A percentile compares a stretch with the other conserved stretches of the same genome.
phyloP scores from a whole-genome alignment of 1,140 invertebrate genomes.

The Trachymyrmex septentrionalis region DNA sequence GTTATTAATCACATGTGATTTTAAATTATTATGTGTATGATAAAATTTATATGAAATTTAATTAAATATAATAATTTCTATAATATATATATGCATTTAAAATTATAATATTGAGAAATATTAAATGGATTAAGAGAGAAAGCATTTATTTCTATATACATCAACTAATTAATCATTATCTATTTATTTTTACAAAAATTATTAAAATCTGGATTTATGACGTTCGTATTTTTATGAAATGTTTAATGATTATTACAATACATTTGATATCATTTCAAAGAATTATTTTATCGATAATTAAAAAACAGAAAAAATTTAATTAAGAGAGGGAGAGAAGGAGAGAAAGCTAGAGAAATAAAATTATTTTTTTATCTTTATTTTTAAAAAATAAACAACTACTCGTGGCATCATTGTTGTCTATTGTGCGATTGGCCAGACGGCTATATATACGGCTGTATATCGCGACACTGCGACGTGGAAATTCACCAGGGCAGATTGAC shows the following conservation, averaged over 20 bases:
- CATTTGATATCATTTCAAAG: background rate
- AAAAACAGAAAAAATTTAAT: constrained; percentile 32
- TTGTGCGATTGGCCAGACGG: constrained; percentile 33
- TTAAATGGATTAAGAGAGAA: background rate
- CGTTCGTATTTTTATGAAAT: background rate
- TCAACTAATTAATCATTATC: background rate
- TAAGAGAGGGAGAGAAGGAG: background rate
- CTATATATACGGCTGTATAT: background rate
- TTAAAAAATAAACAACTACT: background rate
- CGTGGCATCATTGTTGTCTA: constrained; percentile 4
- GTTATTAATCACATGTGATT: background rate
- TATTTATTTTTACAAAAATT: background rate
- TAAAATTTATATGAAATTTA: background rate
- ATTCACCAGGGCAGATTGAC: constrained; percentile 56
- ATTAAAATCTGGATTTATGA: background rate
- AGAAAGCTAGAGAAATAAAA: background rate
- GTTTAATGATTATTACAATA: background rate
- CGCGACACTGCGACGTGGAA: constrained; percentile 28
- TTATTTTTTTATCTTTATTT: background rate
- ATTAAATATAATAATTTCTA: constrained; percentile 12
- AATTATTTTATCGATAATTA: constrained; percentile 20
- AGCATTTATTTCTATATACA: background rate
- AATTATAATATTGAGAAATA: background rate
- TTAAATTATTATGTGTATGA: background rate
- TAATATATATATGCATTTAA: background rate